phyloP scores from a whole-genome alignment of 2,888 invertebrate genomes.

The Alsophila aescularia region DNA sequence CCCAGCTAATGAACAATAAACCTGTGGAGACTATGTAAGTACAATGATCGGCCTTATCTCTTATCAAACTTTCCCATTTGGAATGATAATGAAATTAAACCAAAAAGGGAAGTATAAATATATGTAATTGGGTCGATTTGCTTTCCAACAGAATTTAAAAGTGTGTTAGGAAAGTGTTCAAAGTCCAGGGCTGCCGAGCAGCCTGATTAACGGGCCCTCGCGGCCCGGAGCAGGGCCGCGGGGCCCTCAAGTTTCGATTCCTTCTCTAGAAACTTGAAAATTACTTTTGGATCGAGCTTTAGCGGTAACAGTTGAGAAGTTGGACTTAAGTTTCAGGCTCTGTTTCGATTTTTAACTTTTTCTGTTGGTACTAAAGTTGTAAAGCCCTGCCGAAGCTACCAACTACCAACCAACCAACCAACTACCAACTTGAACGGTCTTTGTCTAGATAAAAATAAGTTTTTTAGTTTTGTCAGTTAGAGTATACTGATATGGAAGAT shows the following conservation, averaged over 20 bases:
- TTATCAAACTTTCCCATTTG: too few relatives aligned
- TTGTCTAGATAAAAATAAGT: too few relatives aligned
- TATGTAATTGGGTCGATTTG: not conserved
- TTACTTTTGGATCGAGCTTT: slow-evolving; percentile 34
- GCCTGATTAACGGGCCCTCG: slow-evolving; percentile 9
- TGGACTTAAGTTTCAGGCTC: slow-evolving; percentile 27
- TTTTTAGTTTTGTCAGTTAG: too few relatives aligned
- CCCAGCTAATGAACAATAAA: too few relatives aligned
- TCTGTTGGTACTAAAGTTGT: slow-evolving; percentile 7
- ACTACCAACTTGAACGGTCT: too few relatives aligned
- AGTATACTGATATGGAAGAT: too few relatives aligned
- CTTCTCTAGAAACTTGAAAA: slow-evolving; percentile 29
- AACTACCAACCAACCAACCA: too few relatives aligned
- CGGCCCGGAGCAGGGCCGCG: not conserved
- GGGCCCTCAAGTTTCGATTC: slow-evolving; percentile 14
- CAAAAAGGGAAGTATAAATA: too few relatives aligned
- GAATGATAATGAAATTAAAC: too few relatives aligned
- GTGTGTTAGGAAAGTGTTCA: not conserved
- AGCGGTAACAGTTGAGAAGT: slow-evolving; percentile 21
- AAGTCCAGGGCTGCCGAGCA: not conserved
- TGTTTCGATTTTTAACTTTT: slow-evolving; percentile 30
- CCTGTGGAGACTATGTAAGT: too few relatives aligned
- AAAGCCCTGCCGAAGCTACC: not conserved
- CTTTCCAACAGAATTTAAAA: not conserved
- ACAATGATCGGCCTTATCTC: too few relatives aligned